A percentile compares a stretch with the other conserved stretches of the same genome.
Conservation (phyloP, 2,888 invertebrate genomes). For the Eurois occulta region DNA sequence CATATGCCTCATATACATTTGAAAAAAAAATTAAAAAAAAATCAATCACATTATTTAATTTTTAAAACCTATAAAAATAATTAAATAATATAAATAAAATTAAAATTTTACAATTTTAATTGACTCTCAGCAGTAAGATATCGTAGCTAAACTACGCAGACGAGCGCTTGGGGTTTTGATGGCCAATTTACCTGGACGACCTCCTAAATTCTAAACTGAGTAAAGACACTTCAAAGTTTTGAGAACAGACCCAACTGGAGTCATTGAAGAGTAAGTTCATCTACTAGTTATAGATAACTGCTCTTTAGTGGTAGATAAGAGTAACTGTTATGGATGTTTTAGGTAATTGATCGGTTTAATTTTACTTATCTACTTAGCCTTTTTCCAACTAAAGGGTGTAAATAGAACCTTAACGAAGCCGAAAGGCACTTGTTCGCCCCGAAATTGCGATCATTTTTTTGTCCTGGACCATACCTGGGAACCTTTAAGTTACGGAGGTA, state of each 20-base stretch:
- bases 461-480: no score
- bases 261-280: constrained; percentile 29
- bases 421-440: no score
- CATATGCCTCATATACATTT: no score
- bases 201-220: constrained; percentile 34
- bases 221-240: constrained; percentile 46
- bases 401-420: no score
- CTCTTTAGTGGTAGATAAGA: constrained; percentile 22
- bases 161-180: constrained; percentile 35
- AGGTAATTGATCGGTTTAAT: neutral
- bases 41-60: no score
- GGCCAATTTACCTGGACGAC: constrained; percentile 48
- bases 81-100: no score
- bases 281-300: constrained; percentile 26
- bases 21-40: no score
- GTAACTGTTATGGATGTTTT: neutral
- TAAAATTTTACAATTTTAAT: no score
- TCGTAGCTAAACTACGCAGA: constrained; percentile 33
- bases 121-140: constrained; percentile 18
- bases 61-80: no score
- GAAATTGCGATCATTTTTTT: no score
- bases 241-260: constrained; percentile 15
- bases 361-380: neutral
- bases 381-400: neutral
- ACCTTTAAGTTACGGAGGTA: no score